These are phyloP conservation scores for Pyrocoelia pectoralis DNA, from an alignment of 2,888 invertebrate species.

Conservation along the genomic window DNA sequence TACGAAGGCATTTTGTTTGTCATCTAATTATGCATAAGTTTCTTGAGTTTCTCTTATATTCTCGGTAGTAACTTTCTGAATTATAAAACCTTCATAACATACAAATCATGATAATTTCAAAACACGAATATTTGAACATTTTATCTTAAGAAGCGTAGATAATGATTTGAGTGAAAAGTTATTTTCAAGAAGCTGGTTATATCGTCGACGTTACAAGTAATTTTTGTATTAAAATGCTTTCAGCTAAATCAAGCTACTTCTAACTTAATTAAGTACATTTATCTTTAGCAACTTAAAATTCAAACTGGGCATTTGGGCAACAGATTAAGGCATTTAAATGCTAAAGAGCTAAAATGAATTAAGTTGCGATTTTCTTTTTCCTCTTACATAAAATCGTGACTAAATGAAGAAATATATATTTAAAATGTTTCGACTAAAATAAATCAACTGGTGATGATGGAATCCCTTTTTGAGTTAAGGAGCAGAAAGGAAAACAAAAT, in stretches of 20 bases:
- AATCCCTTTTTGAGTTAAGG: slow-evolving; percentile 11
- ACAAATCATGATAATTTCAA: slow-evolving; percentile 1
- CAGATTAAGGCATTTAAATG: slow-evolving; percentile 17
- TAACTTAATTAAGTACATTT: slow-evolving; percentile 14
- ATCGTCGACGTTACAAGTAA: background rate
- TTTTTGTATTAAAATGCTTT: slow-evolving; percentile 12
- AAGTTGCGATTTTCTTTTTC: background rate
- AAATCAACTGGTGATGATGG: slow-evolving; percentile 32
- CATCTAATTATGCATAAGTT: slow-evolving; percentile 1
- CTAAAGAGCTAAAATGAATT: slow-evolving; percentile 6
- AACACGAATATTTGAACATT: background rate
- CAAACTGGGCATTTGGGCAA: slow-evolving; percentile 14
- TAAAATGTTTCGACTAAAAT: slow-evolving; percentile 9
- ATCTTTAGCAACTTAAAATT: slow-evolving; percentile 13
- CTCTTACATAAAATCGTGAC: background rate
- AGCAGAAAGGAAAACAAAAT: slow-evolving; percentile 25
- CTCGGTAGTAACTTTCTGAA: background rate
- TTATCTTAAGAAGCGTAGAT: background rate
- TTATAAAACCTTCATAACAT: background rate
- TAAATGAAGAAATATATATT: background rate
- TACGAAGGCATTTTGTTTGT: background rate
- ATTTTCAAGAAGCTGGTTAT: background rate
- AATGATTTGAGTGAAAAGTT: slow-evolving; percentile 4
- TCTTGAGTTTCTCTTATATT: background rate
- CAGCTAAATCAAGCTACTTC: slow-evolving; percentile 9